phyloP scores from a whole-genome alignment of 2,888 invertebrate genomes.

The Ormyrus labotus region DNA sequence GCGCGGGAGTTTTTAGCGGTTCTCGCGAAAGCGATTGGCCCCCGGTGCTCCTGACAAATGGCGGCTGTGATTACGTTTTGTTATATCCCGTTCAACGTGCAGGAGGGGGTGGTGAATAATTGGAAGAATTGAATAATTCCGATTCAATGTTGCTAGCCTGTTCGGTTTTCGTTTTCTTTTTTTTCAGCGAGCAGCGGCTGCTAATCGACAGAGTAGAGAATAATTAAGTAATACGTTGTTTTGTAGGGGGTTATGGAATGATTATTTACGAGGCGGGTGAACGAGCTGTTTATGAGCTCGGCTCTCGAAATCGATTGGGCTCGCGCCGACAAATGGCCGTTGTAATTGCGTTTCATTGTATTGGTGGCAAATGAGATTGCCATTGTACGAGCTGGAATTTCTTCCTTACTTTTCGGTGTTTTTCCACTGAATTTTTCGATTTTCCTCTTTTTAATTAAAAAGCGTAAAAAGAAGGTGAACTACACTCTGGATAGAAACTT shows the following conservation, averaged over 20 bases:
- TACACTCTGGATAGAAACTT: too few species aligned
- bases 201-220: background rate
- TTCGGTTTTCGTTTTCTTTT: background rate
- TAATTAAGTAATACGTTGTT: constrained; percentile 5
- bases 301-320: constrained; percentile 2
- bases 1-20: background rate
- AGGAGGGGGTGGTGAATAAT: background rate
- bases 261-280: constrained; percentile 26
- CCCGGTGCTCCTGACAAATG: too few species aligned
- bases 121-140: background rate
- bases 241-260: background rate
- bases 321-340: constrained; percentile 2
- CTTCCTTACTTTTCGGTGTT: background rate
- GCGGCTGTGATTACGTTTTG: background rate
- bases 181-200: background rate
- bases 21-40: too few species aligned
- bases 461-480: too few species aligned
- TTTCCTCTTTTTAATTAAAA: background rate
- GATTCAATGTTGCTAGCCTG: background rate
- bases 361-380: background rate
- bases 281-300: constrained; percentile 29
- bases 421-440: background rate
- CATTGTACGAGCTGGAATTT: background rate
- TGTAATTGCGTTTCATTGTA: constrained; percentile 41
- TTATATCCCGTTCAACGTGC: background rate